phyloP scores from a whole-genome alignment of 2,888 invertebrate species.

The Drosophila siamana region DNA sequence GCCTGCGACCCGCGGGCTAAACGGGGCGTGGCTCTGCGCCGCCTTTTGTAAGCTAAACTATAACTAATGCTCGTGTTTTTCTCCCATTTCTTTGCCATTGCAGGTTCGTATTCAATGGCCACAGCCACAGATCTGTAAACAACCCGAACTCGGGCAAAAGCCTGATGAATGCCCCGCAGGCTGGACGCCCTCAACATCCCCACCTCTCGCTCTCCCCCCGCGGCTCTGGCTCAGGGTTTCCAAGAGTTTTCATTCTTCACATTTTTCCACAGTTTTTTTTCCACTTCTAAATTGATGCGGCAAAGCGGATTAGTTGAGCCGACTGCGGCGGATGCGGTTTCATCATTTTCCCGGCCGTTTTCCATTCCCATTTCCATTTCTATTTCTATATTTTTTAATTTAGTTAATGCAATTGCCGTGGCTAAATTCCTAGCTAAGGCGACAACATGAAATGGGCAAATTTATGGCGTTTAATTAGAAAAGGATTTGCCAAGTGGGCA shows the following conservation, averaged over 20 bases:
- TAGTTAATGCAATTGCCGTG: conserved; percentile 63
- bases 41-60: conserved; percentile 58
- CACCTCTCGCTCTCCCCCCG: conserved; percentile 32
- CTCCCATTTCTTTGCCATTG: conserved; percentile 47
- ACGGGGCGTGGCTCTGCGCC: conserved; percentile 52
- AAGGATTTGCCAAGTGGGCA: conserved; percentile 56
- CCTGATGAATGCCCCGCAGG: conserved; percentile 58
- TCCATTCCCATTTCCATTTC: conserved; percentile 46
- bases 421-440: conserved; percentile 2
- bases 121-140: conserved; percentile 39
- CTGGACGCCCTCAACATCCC: conserved; percentile 20
- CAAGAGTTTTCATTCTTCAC: conserved; percentile 12
- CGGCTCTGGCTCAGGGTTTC: conserved; percentile 39
- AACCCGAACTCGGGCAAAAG: conserved; percentile 47
- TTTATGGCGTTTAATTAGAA: conserved; percentile 64
- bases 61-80: conserved; percentile 56
- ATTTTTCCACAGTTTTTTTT: conserved; percentile 4
- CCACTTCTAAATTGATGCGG: conserved; percentile 57
- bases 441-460: conserved; percentile 42
- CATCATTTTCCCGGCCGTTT: conserved; percentile 49
- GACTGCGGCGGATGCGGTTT: conserved; percentile 27
- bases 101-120: conserved; percentile 68
- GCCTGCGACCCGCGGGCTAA: no score
- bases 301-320: conserved; percentile 71
- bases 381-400: conserved; percentile 52